Evolutionary conservation across 2,888 invertebrate species (phyloP).

Genomic region (Belgica antarctica): DNA sequence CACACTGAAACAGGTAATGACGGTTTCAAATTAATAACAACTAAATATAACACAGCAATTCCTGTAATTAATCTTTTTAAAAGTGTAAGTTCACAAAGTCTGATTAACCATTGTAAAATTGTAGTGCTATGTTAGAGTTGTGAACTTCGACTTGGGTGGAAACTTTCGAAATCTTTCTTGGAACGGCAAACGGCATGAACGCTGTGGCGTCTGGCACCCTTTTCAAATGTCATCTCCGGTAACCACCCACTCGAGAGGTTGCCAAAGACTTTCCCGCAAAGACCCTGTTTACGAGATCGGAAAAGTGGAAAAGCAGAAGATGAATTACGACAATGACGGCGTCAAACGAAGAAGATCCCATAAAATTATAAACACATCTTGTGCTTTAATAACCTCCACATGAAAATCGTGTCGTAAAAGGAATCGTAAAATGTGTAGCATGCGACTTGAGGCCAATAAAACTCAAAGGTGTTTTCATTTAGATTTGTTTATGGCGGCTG

Average conservation of each 20-base stretch:
- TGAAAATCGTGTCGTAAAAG: slow-evolving; percentile 31
- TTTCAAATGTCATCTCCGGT: no score
- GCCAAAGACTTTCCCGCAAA: no score
- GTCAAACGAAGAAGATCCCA: background rate
- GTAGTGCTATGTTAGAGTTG: no score
- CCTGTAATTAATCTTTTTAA: slow-evolving; percentile 15
- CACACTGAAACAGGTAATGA: slow-evolving; percentile 28
- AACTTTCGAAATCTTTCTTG: no score
- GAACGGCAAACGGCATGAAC: no score
- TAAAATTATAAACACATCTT: slow-evolving; percentile 38
- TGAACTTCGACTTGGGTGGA: no score
- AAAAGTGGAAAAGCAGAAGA: no score
- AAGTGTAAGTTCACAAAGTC: no score
- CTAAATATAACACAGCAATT: background rate
- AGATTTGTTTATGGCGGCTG: slow-evolving; percentile 29
- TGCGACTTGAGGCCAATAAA: slow-evolving; percentile 1
- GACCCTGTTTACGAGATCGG: no score
- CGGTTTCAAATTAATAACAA: slow-evolving; percentile 36
- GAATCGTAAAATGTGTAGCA: background rate
- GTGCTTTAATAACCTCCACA: slow-evolving; percentile 2
- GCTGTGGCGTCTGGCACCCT: no score
- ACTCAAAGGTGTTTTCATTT: slow-evolving; percentile 22
- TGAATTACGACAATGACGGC: background rate
- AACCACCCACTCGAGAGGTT: no score
- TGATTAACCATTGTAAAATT: no score